phyloP scores from a whole-genome alignment of 1,140 invertebrate species.

The Geopemphigus sp. region DNA sequence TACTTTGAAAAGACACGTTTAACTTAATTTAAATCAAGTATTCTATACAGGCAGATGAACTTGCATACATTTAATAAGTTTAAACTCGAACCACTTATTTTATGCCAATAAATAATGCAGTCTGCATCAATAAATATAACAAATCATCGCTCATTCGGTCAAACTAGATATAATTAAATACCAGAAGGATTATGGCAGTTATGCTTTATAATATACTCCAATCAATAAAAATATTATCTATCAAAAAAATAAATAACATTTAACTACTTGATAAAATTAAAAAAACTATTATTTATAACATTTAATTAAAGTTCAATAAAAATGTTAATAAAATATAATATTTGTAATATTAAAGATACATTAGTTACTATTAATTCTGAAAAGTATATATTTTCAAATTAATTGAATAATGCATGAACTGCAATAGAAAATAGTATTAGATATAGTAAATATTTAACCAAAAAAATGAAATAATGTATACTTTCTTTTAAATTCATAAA shows the following conservation, averaged over 20 bases:
- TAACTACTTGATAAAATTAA: neutral
- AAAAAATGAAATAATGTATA: no score
- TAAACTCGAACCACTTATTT: neutral
- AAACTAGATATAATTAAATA: slow-evolving; percentile 22
- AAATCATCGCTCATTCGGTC: slow-evolving; percentile 31
- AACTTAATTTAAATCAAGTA: slow-evolving; percentile 6
- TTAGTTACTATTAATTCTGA: no score
- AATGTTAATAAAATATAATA: no score
- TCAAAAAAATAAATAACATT: neutral
- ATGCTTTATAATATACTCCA: slow-evolving; percentile 11
- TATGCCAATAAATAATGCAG: neutral
- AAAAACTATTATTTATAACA: no score
- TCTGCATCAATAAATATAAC: slow-evolving; percentile 1
- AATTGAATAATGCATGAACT: no score
- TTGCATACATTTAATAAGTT: slow-evolving; percentile 8
- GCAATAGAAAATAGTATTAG: no score
- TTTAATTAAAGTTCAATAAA: no score
- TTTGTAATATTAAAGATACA: no score
- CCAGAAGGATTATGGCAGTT: slow-evolving; percentile 31
- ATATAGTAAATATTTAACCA: no score
- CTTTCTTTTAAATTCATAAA: no score
- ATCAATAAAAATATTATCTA: neutral
- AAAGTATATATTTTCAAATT: no score
- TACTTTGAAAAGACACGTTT: neutral
- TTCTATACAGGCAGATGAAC: slow-evolving; percentile 16